Conservation (phyloP, 2,797 vertebrate genomes). For the Malacoctenus gilli region DNA sequence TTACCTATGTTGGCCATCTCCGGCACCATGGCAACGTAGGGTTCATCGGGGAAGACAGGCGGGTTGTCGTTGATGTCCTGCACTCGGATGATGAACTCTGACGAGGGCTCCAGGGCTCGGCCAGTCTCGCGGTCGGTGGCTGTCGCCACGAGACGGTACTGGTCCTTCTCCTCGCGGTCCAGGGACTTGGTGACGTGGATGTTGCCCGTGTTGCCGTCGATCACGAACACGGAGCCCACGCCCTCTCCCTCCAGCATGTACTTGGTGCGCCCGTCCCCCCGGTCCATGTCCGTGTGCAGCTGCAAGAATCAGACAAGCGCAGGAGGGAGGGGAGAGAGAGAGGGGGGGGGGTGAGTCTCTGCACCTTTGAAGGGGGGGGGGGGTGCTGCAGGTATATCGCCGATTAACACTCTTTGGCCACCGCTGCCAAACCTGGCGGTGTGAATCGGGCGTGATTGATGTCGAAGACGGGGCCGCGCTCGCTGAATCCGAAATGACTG, state of each 20-base stretch:
- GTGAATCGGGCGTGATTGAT: slow-evolving; percentile 56
- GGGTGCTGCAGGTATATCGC: slow-evolving; percentile 44
- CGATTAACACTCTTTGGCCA: slow-evolving; percentile 44
- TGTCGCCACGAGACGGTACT: slow-evolving; percentile 86
- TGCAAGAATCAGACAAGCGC: slow-evolving; percentile 59
- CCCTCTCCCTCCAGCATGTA: slow-evolving; percentile 88
- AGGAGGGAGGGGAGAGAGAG: too few relatives aligned
- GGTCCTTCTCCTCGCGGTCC: slow-evolving; percentile 89
- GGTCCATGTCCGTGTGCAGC: slow-evolving; percentile 88
- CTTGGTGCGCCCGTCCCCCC: slow-evolving; percentile 85
- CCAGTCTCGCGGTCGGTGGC: slow-evolving; percentile 85
- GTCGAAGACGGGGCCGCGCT: slow-evolving; percentile 47
- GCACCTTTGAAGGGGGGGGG: slow-evolving; percentile 33
- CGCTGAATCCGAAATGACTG: slow-evolving; percentile 56
- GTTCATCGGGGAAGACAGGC: slow-evolving; percentile 84
- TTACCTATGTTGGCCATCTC: slow-evolving; percentile 92
- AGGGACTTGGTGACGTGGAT: slow-evolving; percentile 90
- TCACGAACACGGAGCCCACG: slow-evolving; percentile 89
- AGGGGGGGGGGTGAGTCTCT: slow-evolving; percentile 8
- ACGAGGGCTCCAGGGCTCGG: slow-evolving; percentile 86
- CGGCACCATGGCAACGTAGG: slow-evolving; percentile 85
- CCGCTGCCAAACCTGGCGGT: slow-evolving; percentile 27
- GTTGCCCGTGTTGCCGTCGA: slow-evolving; percentile 88
- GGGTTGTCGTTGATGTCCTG: slow-evolving; percentile 94
- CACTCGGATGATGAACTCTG: slow-evolving; percentile 89